Conservation (phyloP, 2,113 vertebrate species). For the Phalacrocorax aristotelis region DNA sequence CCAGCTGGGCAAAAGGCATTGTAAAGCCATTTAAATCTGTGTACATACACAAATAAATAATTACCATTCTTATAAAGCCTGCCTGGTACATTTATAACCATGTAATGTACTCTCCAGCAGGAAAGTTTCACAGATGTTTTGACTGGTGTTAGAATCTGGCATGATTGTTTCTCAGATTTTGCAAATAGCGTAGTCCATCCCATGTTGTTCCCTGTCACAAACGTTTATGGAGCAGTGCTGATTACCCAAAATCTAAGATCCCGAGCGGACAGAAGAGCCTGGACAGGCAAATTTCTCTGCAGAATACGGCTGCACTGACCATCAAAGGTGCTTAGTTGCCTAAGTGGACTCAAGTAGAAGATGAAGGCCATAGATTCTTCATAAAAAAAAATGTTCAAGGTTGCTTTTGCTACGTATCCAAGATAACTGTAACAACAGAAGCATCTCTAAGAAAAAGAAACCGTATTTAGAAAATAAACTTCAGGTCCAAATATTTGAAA, state of each 20-base stretch:
- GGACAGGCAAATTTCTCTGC: background rate
- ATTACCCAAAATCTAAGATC: background rate
- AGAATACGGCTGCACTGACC: background rate
- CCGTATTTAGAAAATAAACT: accelerated
- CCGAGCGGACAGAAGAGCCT: background rate
- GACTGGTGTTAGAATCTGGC: constrained; percentile 14
- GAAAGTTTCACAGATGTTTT: constrained; percentile 41
- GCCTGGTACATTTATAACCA: constrained; percentile 27
- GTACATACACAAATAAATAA: constrained; percentile 65
- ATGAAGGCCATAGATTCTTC: background rate
- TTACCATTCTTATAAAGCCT: constrained; percentile 61
- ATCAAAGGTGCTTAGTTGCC: background rate
- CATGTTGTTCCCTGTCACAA: background rate
- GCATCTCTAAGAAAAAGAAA: background rate
- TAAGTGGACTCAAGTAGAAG: background rate
- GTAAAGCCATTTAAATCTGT: constrained; percentile 50
- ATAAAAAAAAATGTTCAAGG: background rate
- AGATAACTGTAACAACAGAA: background rate
- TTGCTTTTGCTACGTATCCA: accelerated
- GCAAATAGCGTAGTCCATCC: background rate
- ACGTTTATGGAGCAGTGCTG: background rate
- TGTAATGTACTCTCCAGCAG: background rate
- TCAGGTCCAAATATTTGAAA: background rate
- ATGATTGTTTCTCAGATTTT: background rate
- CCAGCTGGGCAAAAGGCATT: constrained; percentile 61